Evolutionary conservation across 2,113 vertebrate genomes (phyloP).

Genomic region (Gallinago media): DNA sequence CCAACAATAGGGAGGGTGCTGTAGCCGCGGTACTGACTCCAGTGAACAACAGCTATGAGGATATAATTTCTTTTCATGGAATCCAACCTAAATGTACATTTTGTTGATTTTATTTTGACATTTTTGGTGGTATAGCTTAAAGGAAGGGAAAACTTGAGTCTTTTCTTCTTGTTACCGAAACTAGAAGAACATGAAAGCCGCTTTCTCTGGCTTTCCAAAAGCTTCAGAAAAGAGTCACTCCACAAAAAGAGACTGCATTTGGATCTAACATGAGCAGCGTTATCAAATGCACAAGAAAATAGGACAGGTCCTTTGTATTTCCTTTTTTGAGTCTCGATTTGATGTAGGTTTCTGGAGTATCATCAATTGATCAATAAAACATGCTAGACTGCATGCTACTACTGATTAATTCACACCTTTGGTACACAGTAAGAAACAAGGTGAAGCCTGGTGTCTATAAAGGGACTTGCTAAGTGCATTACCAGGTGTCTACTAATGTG

Average conservation of each 20-base stretch:
- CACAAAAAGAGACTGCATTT: neutral
- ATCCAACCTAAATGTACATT: neutral
- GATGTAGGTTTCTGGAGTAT: conserved; percentile 61
- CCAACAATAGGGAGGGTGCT: neutral
- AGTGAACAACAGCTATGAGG: neutral
- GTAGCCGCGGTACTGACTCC: neutral
- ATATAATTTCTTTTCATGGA: neutral
- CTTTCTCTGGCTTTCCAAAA: conserved; percentile 33
- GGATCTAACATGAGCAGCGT: neutral
- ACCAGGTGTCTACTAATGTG: conserved; percentile 16
- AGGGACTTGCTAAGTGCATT: conserved; percentile 61
- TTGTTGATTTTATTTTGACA: conserved; percentile 37
- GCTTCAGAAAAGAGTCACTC: neutral
- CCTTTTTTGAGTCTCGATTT: conserved; percentile 24
- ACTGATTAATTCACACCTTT: conserved; percentile 69
- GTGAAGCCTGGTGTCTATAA: conserved; percentile 58
- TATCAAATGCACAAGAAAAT: conserved; percentile 43
- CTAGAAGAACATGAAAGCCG: neutral
- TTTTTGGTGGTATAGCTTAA: neutral
- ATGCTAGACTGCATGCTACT: conserved; percentile 56
- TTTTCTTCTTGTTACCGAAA: neutral
- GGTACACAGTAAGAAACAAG: conserved; percentile 36
- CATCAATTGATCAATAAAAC: conserved; percentile 69
- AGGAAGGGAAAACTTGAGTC: neutral
- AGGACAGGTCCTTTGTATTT: conserved; percentile 47